Evolutionary conservation across 2,113 vertebrate genomes (phyloP).

Genomic region (Platysternon megacephalum): DNA sequence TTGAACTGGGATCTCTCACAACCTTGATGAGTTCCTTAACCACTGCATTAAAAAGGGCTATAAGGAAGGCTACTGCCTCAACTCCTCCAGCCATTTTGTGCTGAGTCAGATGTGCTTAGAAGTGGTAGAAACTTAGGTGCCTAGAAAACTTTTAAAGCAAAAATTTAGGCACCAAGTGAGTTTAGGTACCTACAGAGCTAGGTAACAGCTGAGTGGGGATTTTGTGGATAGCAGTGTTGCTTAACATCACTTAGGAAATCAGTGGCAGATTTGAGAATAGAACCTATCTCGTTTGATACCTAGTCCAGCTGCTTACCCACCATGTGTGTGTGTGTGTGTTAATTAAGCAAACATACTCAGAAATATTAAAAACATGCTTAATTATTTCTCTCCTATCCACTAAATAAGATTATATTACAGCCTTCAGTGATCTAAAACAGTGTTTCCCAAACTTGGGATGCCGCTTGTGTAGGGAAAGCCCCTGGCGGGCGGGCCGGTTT

Average conservation of each 20-base stretch:
- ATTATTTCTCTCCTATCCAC: background rate
- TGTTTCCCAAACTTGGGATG: no score
- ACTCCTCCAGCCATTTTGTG: background rate
- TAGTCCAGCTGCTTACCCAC: background rate
- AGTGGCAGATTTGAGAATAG: background rate
- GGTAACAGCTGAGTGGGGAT: background rate
- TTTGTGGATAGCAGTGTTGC: background rate
- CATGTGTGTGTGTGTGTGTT: fast-evolving
- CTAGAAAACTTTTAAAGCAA: background rate
- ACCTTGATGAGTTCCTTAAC: background rate
- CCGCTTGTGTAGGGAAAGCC: no score
- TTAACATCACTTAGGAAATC: background rate
- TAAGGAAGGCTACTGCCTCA: background rate
- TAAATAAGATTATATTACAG: background rate
- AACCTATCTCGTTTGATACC: background rate
- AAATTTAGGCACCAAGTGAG: background rate
- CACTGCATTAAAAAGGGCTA: background rate
- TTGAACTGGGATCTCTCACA: background rate
- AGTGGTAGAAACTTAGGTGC: background rate
- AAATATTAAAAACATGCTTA: background rate
- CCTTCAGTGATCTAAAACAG: background rate
- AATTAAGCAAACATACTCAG: background rate
- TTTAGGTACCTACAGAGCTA: background rate
- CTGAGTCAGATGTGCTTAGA: background rate
- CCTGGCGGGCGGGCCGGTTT: no score